Conservation (phyloP, 2,797 vertebrate genomes). For the Craterocephalus amniculus region DNA sequence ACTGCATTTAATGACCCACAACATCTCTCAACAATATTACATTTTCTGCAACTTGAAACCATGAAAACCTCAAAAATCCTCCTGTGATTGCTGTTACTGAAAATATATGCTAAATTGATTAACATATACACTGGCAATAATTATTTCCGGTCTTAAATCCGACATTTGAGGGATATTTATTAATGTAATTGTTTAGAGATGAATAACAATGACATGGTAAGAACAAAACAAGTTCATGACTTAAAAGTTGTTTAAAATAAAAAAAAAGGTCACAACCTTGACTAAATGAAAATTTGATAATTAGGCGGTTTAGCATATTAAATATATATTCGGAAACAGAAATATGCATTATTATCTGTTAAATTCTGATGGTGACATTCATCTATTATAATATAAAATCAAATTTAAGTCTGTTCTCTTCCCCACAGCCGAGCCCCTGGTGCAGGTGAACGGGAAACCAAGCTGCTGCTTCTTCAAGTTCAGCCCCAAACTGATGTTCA, state of each 20-base stretch:
- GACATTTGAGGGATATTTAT: neutral
- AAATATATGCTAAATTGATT: too few species aligned
- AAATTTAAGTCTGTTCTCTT: constrained; percentile 34
- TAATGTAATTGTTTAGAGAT: too few species aligned
- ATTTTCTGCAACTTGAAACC: neutral
- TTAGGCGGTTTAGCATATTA: neutral
- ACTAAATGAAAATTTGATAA: neutral
- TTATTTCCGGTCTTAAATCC: neutral
- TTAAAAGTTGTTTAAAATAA: neutral
- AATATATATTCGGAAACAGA: neutral
- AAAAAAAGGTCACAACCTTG: too few species aligned
- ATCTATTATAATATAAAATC: neutral
- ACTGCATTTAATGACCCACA: neutral
- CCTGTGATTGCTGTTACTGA: neutral
- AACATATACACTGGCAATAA: too few species aligned
- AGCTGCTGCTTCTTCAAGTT: constrained; percentile 99
- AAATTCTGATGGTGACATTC: neutral
- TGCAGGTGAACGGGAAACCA: constrained; percentile 96
- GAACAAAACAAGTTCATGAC: neutral
- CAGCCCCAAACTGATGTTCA: constrained; percentile 99
- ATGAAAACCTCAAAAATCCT: neutral
- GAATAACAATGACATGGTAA: neutral
- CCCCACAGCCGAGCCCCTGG: constrained; percentile 90
- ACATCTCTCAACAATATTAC: neutral
- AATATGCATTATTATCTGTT: neutral